These are phyloP conservation scores for Spilogale gracilis DNA, from an alignment of 2,113 vertebrate genomes.

Conservation along the genomic window DNA sequence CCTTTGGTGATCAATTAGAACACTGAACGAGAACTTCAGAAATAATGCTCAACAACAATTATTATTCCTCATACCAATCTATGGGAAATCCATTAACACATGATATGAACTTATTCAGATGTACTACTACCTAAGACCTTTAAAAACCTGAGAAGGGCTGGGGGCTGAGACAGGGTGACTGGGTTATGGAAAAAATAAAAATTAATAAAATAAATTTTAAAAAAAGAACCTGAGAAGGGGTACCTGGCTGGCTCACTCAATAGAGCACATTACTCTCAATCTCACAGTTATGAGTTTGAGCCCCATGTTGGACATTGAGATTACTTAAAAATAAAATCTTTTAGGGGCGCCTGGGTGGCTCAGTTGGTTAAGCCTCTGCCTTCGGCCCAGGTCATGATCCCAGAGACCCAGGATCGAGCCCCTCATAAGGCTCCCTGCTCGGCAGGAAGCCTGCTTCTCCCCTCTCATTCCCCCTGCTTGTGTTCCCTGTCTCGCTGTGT, in stretches of 20 bases:
- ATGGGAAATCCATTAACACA: not conserved
- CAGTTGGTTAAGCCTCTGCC: too few species aligned
- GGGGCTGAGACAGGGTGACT: too few species aligned
- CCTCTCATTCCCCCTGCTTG: too few species aligned
- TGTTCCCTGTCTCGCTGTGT: too few species aligned
- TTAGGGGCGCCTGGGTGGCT: too few species aligned
- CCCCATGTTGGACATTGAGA: not conserved
- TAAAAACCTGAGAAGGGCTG: not conserved
- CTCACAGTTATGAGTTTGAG: not conserved
- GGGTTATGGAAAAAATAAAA: too few species aligned
- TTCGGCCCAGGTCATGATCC: too few species aligned
- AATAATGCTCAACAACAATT: slow-evolving; percentile 2
- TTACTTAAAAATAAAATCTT: not conserved
- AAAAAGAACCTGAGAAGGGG: not conserved
- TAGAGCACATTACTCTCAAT: not conserved
- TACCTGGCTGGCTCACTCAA: not conserved
- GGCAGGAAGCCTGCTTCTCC: too few species aligned
- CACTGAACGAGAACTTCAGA: not conserved
- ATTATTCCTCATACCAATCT: not conserved
- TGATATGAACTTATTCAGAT: not conserved
- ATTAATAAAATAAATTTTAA: too few species aligned
- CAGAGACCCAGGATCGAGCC: too few species aligned
- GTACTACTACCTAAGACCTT: not conserved
- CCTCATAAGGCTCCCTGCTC: too few species aligned
- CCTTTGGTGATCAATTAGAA: not conserved